These are phyloP conservation scores for Drosophila sucinea DNA, from an alignment of 1,140 invertebrate genomes.

Conservation along the genomic window DNA sequence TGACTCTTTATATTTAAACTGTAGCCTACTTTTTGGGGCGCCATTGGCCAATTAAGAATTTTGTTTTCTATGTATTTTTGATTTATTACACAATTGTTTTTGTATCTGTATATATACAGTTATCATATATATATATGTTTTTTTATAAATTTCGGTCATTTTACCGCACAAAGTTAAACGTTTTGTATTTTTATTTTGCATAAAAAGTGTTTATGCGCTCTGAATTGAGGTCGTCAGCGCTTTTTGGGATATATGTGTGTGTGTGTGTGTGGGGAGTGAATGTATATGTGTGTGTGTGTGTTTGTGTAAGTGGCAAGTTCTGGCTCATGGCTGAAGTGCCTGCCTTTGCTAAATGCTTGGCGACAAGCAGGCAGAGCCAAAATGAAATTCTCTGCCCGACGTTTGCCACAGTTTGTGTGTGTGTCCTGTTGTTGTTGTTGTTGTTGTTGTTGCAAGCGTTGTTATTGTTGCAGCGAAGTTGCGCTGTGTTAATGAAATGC, in stretches of 20 bases:
- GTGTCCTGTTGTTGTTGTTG: constrained; percentile 32
- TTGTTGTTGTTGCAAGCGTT: constrained; percentile 40
- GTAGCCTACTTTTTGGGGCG: constrained; percentile 45
- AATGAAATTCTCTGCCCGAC: constrained; percentile 48
- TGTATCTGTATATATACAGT: constrained; percentile 9
- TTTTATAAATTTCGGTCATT: constrained; percentile 64
- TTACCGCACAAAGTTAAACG: constrained; percentile 55
- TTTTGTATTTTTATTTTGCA: constrained; percentile 55
- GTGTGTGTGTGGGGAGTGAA: constrained; percentile 13
- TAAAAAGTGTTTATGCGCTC: constrained; percentile 66
- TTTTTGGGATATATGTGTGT: constrained; percentile 39
- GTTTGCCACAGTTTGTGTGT: constrained; percentile 36
- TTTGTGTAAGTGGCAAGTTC: constrained; percentile 56
- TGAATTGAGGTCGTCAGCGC: constrained; percentile 71
- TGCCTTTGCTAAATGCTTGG: constrained; percentile 60
- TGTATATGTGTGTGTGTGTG: neutral
- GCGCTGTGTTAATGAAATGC: constrained; percentile 79
- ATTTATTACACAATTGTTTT: constrained; percentile 42
- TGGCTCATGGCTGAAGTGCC: constrained; percentile 69
- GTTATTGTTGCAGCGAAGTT: constrained; percentile 72
- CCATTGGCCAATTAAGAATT: constrained; percentile 62
- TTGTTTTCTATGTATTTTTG: constrained; percentile 44
- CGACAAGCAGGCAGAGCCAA: constrained; percentile 53
- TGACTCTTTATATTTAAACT: constrained; percentile 44
- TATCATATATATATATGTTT: constrained; percentile 8